phyloP scores from a whole-genome alignment of 2,888 invertebrate species.

The Oxystoma pomonae region DNA sequence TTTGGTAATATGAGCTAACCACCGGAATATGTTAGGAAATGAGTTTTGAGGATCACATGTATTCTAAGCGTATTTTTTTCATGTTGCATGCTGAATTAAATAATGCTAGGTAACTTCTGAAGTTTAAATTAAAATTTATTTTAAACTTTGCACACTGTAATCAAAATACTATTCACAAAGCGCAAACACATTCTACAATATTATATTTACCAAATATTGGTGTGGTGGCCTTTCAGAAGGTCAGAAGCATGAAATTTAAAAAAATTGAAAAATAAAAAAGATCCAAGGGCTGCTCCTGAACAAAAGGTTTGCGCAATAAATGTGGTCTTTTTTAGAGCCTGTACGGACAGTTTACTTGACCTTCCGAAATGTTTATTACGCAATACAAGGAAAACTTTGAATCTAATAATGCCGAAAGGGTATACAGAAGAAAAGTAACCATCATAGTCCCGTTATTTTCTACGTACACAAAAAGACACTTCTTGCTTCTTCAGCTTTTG shows the following conservation, averaged over 20 bases:
- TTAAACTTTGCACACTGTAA: too few relatives aligned
- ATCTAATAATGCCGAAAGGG: neutral
- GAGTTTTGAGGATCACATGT: too few relatives aligned
- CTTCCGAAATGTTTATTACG: neutral
- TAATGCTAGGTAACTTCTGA: too few relatives aligned
- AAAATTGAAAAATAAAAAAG: neutral
- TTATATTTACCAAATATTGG: constrained; percentile 3
- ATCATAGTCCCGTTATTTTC: neutral
- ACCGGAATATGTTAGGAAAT: too few relatives aligned
- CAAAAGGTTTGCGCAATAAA: constrained; percentile 18
- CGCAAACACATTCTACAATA: too few relatives aligned
- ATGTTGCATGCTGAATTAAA: too few relatives aligned
- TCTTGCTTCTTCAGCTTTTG: too few relatives aligned
- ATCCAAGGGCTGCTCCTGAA: neutral
- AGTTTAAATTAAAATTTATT: too few relatives aligned
- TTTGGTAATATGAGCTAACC: too few relatives aligned
- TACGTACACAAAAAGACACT: too few relatives aligned
- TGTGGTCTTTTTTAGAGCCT: neutral
- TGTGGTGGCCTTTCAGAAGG: neutral
- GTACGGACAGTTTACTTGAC: neutral
- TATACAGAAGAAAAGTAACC: neutral
- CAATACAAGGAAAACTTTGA: neutral
- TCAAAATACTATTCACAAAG: too few relatives aligned
- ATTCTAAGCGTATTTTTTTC: too few relatives aligned
- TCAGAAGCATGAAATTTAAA: neutral